Percentiles rank a stretch among this genome's conserved stretches.
Evolutionary conservation across 2,797 vertebrate species (phyloP).

Genomic region (Phoeniculus purpureus): DNA sequence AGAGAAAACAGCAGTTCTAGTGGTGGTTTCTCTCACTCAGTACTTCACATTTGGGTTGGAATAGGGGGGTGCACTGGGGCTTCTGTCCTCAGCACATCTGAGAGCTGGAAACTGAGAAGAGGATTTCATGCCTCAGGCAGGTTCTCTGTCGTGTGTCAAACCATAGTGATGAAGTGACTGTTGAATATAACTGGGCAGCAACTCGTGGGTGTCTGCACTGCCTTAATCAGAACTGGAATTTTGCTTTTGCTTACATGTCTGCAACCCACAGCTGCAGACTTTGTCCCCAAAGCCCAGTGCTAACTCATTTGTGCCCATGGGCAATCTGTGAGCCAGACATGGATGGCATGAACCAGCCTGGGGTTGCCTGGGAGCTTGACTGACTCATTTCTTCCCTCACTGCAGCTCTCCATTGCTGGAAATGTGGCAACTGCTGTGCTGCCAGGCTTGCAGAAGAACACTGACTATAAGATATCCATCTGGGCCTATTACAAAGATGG

Average conservation of each 20-base stretch:
- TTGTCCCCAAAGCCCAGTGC: neutral
- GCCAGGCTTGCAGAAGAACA: conserved; percentile 84
- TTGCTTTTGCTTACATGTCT: neutral
- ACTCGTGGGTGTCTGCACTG: neutral
- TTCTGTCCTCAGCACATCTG: neutral
- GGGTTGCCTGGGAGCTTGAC: neutral
- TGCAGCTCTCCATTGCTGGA: conserved; percentile 86
- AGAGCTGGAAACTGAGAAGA: neutral
- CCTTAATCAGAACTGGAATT: neutral
- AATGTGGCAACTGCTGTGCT: conserved; percentile 80
- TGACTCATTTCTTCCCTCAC: neutral
- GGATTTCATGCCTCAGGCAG: neutral
- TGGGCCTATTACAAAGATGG: conserved; percentile 91
- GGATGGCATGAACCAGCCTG: neutral
- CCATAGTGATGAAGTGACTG: neutral
- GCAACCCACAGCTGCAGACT: neutral
- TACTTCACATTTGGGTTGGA: neutral
- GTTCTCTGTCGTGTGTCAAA: neutral
- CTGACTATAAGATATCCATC: conserved; percentile 91
- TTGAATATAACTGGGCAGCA: neutral
- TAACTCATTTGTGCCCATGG: neutral
- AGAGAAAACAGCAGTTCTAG: neutral
- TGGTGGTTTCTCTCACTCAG: rapidly evolving
- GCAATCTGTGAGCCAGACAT: neutral
- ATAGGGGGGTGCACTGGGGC: rapidly evolving